Evolutionary conservation across 2,113 vertebrate genomes (phyloP).

Genomic region (Australoheros scitulus): DNA sequence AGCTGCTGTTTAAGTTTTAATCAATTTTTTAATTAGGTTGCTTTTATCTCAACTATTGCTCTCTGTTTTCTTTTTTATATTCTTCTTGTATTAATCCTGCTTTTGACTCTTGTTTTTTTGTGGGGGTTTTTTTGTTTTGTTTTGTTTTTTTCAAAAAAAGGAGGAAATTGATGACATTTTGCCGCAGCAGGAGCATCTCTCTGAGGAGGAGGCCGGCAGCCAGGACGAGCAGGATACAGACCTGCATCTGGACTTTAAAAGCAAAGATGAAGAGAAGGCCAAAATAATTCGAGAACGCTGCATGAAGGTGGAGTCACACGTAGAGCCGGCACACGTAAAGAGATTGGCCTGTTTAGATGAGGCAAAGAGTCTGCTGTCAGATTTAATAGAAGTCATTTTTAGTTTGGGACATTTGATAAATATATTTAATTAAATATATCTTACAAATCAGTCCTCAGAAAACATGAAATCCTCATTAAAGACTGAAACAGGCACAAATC

Average conservation of each 20-base stretch:
- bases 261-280: constrained; percentile 74
- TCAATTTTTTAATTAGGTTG: not conserved
- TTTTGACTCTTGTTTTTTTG: fast-evolving
- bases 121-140: too few species aligned
- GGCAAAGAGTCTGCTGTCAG: too few species aligned
- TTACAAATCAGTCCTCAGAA: too few species aligned
- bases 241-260: constrained; percentile 69
- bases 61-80: not conserved
- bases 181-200: constrained; percentile 70
- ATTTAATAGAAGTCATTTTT: too few species aligned
- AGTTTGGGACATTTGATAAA: too few species aligned
- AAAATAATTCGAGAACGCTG: constrained; percentile 83
- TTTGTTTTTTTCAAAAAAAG: not conserved
- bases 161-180: not conserved
- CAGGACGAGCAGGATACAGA: not conserved
- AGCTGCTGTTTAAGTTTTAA: not conserved
- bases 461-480: too few species aligned
- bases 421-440: too few species aligned
- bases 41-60: not conserved
- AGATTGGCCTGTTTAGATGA: too few species aligned
- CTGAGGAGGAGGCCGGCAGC: not conserved
- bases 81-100: not conserved
- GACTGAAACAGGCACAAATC: too few species aligned
- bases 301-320: constrained; percentile 77
- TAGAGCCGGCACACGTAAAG: too few species aligned